Conservation (phyloP, 1,140 invertebrate species). For the Apolygus lucorum region DNA sequence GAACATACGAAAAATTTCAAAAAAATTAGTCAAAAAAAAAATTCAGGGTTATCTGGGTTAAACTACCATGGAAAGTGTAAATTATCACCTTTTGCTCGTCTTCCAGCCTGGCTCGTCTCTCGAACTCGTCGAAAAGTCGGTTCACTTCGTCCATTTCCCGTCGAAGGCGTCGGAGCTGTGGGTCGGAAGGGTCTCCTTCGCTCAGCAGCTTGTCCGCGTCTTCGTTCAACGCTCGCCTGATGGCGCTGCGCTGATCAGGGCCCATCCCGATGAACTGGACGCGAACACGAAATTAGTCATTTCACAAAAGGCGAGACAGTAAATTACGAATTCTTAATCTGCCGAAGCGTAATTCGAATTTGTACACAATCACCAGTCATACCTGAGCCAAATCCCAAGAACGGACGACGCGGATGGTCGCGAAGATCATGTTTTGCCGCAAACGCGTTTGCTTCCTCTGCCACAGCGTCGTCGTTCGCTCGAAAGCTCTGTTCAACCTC, state of each 20-base stretch:
- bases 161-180: constrained; percentile 72
- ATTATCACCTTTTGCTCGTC: constrained; percentile 45
- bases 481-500: constrained; percentile 73
- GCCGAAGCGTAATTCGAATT: no score
- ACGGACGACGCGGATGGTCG: constrained; percentile 93
- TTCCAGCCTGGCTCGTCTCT: constrained; percentile 71
- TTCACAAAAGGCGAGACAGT: no score
- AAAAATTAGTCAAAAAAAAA: no score
- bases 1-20: no score
- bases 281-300: no score
- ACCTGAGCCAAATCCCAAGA: constrained; percentile 85
- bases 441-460: constrained; percentile 89
- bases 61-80: no score
- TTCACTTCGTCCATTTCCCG: constrained; percentile 95
- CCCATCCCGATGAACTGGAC: constrained; percentile 87
- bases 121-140: constrained; percentile 88
- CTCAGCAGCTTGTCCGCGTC: constrained; percentile 90
- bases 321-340: no score
- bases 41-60: no score
- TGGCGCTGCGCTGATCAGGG: constrained; percentile 87
- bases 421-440: constrained; percentile 96
- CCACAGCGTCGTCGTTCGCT: constrained; percentile 85
- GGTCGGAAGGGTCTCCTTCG: constrained; percentile 89
- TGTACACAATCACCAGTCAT: no score
- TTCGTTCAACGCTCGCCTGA: constrained; percentile 88